Conservation (phyloP, 2,888 invertebrate species). For the Hemithea aestivaria region DNA sequence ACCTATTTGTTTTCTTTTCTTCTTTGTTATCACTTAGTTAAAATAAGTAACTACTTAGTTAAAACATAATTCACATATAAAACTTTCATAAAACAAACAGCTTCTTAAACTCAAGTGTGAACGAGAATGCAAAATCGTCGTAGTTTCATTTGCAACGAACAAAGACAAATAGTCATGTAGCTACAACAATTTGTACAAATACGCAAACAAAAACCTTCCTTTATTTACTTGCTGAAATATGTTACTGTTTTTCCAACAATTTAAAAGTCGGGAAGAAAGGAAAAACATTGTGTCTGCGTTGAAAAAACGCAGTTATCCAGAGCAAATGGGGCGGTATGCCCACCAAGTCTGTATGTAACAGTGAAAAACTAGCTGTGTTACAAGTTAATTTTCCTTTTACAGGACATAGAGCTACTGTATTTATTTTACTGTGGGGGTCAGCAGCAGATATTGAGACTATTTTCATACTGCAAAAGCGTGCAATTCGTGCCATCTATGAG, state of each 20-base stretch:
- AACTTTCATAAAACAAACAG: no score
- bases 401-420: no score
- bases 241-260: conserved; percentile 18
- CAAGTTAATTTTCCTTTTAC: conserved; percentile 11
- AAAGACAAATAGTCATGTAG: conserved; percentile 15
- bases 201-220: conserved; percentile 11
- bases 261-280: conserved; percentile 17
- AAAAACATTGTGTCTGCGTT: conserved; percentile 21
- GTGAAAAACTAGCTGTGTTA: conserved; percentile 20
- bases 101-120: no score
- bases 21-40: no score
- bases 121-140: neutral
- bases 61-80: no score
- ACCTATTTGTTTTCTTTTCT: no score
- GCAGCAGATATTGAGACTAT: no score
- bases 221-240: conserved; percentile 19
- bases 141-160: conserved; percentile 9
- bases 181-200: conserved; percentile 10
- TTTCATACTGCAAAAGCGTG: no score
- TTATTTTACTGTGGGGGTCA: no score
- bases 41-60: no score
- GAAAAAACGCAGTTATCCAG: conserved; percentile 35
- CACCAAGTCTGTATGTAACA: conserved; percentile 22
- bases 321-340: conserved; percentile 34
- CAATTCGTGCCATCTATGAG: no score